phyloP scores from a whole-genome alignment of 2,888 invertebrate genomes.

The Dimorphilus gyrociliatus region DNA sequence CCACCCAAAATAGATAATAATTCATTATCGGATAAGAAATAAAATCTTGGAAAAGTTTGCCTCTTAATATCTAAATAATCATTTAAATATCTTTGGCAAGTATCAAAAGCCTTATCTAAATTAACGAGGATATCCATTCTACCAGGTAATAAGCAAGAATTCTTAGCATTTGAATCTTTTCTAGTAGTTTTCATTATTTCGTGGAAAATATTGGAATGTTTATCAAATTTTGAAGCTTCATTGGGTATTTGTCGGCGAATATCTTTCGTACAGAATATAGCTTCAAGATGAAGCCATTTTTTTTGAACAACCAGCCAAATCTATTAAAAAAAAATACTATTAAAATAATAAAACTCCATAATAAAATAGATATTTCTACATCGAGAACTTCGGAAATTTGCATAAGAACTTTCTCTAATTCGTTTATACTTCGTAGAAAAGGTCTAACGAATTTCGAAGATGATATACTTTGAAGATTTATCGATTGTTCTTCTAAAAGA shows the following conservation, averaged over 20 bases:
- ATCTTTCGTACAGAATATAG: slow-evolving; percentile 6
- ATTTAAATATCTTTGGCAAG: slow-evolving; percentile 7
- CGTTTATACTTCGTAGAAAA: slow-evolving; percentile 5
- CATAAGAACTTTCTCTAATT: slow-evolving; percentile 6
- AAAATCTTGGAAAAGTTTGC: slow-evolving; percentile 7
- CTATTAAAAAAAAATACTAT: too few species aligned
- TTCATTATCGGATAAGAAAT: slow-evolving; percentile 8
- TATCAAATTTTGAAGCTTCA: slow-evolving; percentile 6
- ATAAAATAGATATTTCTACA: too few species aligned
- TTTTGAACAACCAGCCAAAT: slow-evolving; percentile 6
- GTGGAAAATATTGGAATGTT: slow-evolving; percentile 4
- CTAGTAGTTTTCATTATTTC: slow-evolving; percentile 6
- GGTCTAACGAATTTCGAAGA: slow-evolving; percentile 5
- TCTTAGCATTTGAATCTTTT: slow-evolving; percentile 2
- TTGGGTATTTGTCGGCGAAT: slow-evolving; percentile 5
- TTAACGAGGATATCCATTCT: slow-evolving; percentile 4
- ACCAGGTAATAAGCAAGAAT: slow-evolving; percentile 4
- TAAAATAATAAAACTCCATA: too few species aligned
- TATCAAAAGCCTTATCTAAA: slow-evolving; percentile 6
- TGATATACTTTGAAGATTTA: slow-evolving; percentile 7
- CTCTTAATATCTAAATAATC: slow-evolving; percentile 7
- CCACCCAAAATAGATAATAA: slow-evolving; percentile 7
- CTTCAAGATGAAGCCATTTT: slow-evolving; percentile 8
- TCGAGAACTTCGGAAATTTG: slow-evolving; percentile 5
- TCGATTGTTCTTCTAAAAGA: slow-evolving; percentile 7